Base-by-base conservation (phyloP, 92 coral and sea anemone species). In the Galaxea fascicularis region DNA sequence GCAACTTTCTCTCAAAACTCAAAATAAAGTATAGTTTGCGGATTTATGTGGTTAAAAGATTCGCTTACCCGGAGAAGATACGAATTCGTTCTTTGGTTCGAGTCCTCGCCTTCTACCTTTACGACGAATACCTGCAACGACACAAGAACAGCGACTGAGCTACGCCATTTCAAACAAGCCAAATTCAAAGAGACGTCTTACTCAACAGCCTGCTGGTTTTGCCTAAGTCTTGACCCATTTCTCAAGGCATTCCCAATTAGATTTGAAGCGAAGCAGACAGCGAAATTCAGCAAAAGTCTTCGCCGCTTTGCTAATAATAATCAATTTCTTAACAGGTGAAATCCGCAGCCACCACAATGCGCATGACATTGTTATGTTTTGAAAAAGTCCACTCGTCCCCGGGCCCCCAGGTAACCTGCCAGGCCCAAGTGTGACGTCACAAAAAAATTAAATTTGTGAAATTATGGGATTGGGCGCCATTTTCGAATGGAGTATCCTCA, bases 171-270 rank as follows among this genome's bases (percentile, higher is more conserved):
- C 29, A 24, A n/a, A 29, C 49, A 17, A n/a, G 22, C 8, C 22
- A 30, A 47, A 20, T 20, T 45, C 17, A 12, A 39, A 30, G 65
- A n/a, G n/a, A 65, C 14, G 56, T 77, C 95, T 94, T 85, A 94
- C 98, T 94, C 62, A 94, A 62, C 4, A 94, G 87, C 66, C 98
- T 89, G 89, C 98, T 94, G 70, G 98, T 94, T 92, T 94, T 94
- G 8, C 98, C 98, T 58, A 94, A 84, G 65, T 94, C 98, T 83
- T 94, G 98, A 41, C 98, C 98, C 98, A 94, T 94, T 49, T 52
- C 56, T 77, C 27, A 79, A 66, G 65, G 30, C 74, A 66, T 79
- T 29, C 35, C 31, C 15, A 49, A 21, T 13, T 49, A 29, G 31
- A 24, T 45, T 71, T 35, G 26, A 71, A 13, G 31, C 27, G 10